phyloP scores from a whole-genome alignment of 1,140 invertebrate species.

The Belonocnema kinseyi region DNA sequence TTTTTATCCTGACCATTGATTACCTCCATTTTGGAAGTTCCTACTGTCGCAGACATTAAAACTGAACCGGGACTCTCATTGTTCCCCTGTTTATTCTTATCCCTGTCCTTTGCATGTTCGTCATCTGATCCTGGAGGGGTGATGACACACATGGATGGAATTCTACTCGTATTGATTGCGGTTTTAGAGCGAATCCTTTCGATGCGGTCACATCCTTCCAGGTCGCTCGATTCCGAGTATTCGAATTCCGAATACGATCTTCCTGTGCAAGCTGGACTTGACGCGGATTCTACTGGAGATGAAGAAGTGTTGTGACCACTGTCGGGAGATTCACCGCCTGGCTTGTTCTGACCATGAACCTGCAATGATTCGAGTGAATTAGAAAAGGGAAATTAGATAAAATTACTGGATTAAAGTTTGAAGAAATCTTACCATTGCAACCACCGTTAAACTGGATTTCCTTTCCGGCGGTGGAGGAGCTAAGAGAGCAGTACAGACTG shows the following conservation, averaged over 20 bases:
- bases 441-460: conserved; percentile 78
- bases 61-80: conserved; percentile 56
- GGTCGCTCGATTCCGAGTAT: conserved; percentile 87
- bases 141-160: conserved; percentile 94
- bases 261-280: conserved; percentile 81
- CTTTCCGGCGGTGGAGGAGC: conserved; percentile 86
- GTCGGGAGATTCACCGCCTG: conserved; percentile 83
- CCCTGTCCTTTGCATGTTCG: conserved; percentile 77
- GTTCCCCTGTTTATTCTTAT: conserved; percentile 53
- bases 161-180: conserved; percentile 89
- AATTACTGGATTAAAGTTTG: not conserved
- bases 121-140: conserved; percentile 92
- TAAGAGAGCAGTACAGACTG: conserved; percentile 88
- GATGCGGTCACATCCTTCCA: conserved; percentile 89
- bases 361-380: conserved; percentile 48
- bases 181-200: conserved; percentile 91
- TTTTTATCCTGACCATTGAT: conserved; percentile 76
- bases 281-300: conserved; percentile 85
- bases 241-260: conserved; percentile 84
- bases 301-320: conserved; percentile 89
- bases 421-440: conserved; percentile 67
- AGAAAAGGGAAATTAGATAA: conserved; percentile 18
- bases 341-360: conserved; percentile 79
- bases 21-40: conserved; percentile 75
- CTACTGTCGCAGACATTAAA: conserved; percentile 69